Percentiles rank a stretch among this genome's conserved stretches.
phyloP scores from a whole-genome alignment of 2,888 invertebrate species.

The Trichacis sp. region DNA sequence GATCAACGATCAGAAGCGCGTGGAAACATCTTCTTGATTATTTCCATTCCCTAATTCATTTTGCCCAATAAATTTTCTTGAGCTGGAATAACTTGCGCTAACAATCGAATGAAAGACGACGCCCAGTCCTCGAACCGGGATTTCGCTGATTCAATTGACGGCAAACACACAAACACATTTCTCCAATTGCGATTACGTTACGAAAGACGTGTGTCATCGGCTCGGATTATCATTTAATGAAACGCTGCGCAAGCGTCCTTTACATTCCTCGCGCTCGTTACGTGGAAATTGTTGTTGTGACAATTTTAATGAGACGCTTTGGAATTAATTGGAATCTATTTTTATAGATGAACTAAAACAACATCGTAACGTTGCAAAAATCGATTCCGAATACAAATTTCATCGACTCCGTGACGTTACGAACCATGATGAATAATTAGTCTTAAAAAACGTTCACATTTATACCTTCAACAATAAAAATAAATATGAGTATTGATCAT shows the following conservation, averaged over 20 bases:
- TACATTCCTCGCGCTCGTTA: not conserved
- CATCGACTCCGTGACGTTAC: no score
- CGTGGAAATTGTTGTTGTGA: no score
- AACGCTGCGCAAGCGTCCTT: not conserved
- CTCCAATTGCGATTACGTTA: constrained; percentile 1
- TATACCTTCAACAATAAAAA: no score
- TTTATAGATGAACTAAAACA: no score
- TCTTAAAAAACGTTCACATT: no score
- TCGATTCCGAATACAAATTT: no score
- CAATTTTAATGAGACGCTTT: no score
- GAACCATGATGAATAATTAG: no score
- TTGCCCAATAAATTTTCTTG: constrained; percentile 8
- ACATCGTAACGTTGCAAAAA: no score
- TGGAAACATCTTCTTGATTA: constrained; percentile 11
- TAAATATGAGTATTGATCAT: no score
- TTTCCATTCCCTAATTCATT: constrained; percentile 13
- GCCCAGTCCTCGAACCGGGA: not conserved
- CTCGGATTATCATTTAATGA: not conserved
- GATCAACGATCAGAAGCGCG: constrained; percentile 9
- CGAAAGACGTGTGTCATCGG: constrained; percentile 1
- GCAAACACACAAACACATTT: not conserved
- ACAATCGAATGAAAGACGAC: constrained; percentile 5
- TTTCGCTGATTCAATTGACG: constrained; percentile 5
- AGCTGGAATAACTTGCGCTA: not conserved
- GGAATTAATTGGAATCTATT: no score